phyloP scores from a whole-genome alignment of 2,888 invertebrate species.

The Leuctra nigra region DNA sequence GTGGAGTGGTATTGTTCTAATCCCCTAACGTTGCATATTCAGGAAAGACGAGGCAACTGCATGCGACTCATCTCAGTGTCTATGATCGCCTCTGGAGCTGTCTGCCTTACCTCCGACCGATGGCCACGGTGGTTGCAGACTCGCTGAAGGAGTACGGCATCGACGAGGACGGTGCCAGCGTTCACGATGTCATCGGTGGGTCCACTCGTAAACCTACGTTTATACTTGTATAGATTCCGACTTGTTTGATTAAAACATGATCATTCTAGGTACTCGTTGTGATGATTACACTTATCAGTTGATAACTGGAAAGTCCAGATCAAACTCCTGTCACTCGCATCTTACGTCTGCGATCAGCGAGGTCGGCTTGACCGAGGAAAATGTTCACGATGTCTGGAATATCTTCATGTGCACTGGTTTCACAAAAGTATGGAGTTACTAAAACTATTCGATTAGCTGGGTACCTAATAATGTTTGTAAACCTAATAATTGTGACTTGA shows the following conservation, averaged over 20 bases:
- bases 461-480: conserved; percentile 1
- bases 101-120: conserved; percentile 42
- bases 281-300: conserved; percentile 45
- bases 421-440: conserved; percentile 36
- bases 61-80: conserved; percentile 41
- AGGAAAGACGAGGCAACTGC: conserved; percentile 45
- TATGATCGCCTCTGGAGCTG: conserved; percentile 46
- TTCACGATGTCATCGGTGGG: conserved; percentile 43
- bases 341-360: conserved; percentile 40
- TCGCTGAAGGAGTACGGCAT: conserved; percentile 42
- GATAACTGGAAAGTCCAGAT: conserved; percentile 42
- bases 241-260: too few relatives aligned
- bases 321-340: conserved; percentile 43
- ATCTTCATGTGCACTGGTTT: conserved; percentile 48
- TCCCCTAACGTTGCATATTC: background rate
- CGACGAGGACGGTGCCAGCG: conserved; percentile 43
- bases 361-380: conserved; percentile 40
- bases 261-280: conserved; percentile 40
- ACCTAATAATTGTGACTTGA: too few relatives aligned
- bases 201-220: background rate
- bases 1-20: background rate
- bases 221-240: background rate
- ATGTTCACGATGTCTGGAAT: conserved; percentile 48
- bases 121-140: conserved; percentile 46
- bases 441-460: background rate